Evolutionary conservation across 2,797 vertebrate genomes (phyloP).

Genomic region (Pteronotus mesoamericanus): DNA sequence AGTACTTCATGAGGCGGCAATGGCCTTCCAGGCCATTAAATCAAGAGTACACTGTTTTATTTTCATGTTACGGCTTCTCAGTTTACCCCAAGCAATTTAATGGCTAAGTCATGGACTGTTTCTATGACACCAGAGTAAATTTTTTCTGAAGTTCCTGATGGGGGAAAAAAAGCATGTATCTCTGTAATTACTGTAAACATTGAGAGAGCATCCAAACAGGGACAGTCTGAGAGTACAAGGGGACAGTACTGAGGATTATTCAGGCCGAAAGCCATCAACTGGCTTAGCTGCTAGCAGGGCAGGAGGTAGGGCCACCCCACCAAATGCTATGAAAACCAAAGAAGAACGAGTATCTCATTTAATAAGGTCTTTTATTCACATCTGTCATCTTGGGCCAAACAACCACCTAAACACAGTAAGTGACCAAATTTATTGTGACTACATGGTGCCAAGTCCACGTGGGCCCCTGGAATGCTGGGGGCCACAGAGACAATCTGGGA

Average conservation of each 20-base stretch:
- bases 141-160: background rate
- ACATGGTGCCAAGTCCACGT: background rate
- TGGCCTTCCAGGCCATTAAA: background rate
- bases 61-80: background rate
- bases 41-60: background rate
- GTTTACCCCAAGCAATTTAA: background rate
- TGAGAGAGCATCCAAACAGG: background rate
- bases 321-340: background rate
- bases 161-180: background rate
- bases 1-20: background rate
- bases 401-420: background rate
- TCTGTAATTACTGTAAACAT: background rate
- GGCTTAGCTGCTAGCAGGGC: background rate
- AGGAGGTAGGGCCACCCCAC: background rate
- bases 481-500: background rate
- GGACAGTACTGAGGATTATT: background rate
- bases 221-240: background rate
- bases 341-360: background rate
- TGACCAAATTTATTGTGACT: background rate
- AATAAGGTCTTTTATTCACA: background rate
- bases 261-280: background rate
- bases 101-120: background rate
- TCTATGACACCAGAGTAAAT: background rate
- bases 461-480: fast-evolving
- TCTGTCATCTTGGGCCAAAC: background rate